Conservation (phyloP, 2,797 vertebrate genomes). For the Chelidonichthys spinosus region DNA sequence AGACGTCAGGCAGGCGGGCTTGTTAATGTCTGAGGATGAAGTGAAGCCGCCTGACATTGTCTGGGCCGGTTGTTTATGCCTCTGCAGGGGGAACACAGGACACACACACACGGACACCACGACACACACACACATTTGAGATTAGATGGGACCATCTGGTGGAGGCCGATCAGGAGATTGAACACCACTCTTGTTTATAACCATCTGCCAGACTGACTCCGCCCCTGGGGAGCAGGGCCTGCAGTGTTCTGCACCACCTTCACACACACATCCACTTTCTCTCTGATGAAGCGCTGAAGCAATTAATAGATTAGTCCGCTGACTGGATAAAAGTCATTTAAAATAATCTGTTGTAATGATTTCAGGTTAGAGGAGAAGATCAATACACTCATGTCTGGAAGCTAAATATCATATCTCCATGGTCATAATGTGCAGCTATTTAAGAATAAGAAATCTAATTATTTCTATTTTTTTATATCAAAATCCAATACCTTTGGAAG, state of each 20-base stretch:
- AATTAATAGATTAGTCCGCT: not conserved
- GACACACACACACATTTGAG: constrained; percentile 58
- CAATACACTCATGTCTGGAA: not conserved
- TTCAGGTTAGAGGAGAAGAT: not conserved
- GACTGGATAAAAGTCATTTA: not conserved
- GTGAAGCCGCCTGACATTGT: constrained; percentile 70
- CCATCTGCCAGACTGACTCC: constrained; percentile 73
- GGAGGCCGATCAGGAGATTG: constrained; percentile 72
- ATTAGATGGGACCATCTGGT: constrained; percentile 82
- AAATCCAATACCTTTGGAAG: no score
- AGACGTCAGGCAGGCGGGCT: constrained; percentile 49
- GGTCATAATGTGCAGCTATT: no score
- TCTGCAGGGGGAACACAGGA: constrained; percentile 53
- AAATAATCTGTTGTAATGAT: not conserved
- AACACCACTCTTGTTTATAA: constrained; percentile 80
- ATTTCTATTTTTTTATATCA: no score
- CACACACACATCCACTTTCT: constrained; percentile 22
- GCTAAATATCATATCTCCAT: not conserved
- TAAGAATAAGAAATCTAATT: no score
- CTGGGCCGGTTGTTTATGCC: constrained; percentile 67
- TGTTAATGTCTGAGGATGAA: constrained; percentile 65
- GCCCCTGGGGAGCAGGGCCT: constrained; percentile 55
- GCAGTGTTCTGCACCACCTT: constrained; percentile 44
- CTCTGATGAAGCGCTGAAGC: constrained; percentile 16
- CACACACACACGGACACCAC: constrained; percentile 10